These are phyloP conservation scores for Temnothorax unifasciatus DNA, from an alignment of 2,888 invertebrate genomes.

Conservation along the genomic window DNA sequence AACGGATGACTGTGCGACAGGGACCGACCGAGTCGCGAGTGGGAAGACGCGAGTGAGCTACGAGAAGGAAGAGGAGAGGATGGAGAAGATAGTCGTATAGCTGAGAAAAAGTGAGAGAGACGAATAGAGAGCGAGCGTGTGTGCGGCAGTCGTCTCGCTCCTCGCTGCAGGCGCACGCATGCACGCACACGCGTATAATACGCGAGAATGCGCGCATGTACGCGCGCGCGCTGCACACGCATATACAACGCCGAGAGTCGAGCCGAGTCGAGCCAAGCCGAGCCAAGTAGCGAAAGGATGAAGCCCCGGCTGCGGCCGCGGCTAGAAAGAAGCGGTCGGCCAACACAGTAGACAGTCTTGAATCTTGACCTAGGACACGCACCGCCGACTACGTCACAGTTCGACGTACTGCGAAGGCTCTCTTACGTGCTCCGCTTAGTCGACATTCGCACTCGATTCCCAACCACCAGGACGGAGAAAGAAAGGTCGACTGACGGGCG, in stretches of 20 bases:
- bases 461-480: slow-evolving; percentile 63
- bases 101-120: slow-evolving; percentile 1
- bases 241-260: slow-evolving; percentile 40
- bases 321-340: slow-evolving; percentile 78
- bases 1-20: slow-evolving; percentile 68
- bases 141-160: slow-evolving; percentile 22
- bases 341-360: slow-evolving; percentile 78
- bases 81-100: background rate
- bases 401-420: slow-evolving; percentile 79
- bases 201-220: slow-evolving; percentile 28
- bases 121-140: slow-evolving; percentile 51
- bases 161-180: slow-evolving; percentile 23
- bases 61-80: background rate
- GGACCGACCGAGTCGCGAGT: slow-evolving; percentile 32
- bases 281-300: slow-evolving; percentile 69
- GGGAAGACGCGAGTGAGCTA: slow-evolving; percentile 32
- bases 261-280: slow-evolving; percentile 40
- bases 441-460: slow-evolving; percentile 72
- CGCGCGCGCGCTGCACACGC: slow-evolving; percentile 48
- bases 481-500: slow-evolving; percentile 65
- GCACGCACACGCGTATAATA: slow-evolving; percentile 51
- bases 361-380: slow-evolving; percentile 85
- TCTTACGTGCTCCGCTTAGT: slow-evolving; percentile 55
- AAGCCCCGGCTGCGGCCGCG: slow-evolving; percentile 56
- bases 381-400: slow-evolving; percentile 82